Evolutionary conservation across 2,797 vertebrate species (phyloP), one percentile per base, ranked within the genome.

Genomic region (Girardinus metallicus): DNA sequence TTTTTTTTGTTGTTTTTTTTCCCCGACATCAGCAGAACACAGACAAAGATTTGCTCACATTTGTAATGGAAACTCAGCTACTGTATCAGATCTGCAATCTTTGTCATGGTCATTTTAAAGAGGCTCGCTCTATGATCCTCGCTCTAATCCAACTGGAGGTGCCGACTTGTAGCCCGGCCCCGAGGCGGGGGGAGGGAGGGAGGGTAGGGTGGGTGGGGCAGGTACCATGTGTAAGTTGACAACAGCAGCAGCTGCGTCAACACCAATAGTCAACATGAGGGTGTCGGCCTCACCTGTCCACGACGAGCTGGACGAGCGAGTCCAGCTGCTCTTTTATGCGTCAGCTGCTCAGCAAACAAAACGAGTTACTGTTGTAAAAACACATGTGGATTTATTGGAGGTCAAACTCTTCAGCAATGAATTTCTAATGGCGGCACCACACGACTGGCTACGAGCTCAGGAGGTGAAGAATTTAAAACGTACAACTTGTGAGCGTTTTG

Each of bases 211-310:
- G n/a, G n/a, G n/a, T n/a, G 47, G 21, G 49, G 44, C 13, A 6
- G 31, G 5, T 79, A 76, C 83, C 81, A 62, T 85, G 89, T 88
- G 87, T 88, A 75, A 31, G 83, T 79, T 89, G 41, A 87, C 80
- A 87, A 87, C 85, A 84, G 82, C 72, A 80, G 87, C 94, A 95
- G 94, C 94, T 94, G 92, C 88, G 92, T 92, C 91, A 92, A 93
- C 86, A 89, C 80, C 72, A 89, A 73, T 83, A 79, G 90, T 84
- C 84, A 90, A 85, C 88, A 89, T 29, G 83, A 76, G 80, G 87
- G 84, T 47, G 79, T 62, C 71, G 13, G 75, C 79, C 84, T 94
- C 94, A 94, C 94, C 95, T 95, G 94, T 93, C 85, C 60, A 44
- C 8, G n/a, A 72, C 78, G 75, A 73, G 83, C 81, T 51, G 60